Percentiles rank a stretch among this genome's conserved stretches.
These are phyloP conservation scores for Sitta europaea DNA, from an alignment of 2,113 vertebrate genomes.

Conservation along the genomic window DNA sequence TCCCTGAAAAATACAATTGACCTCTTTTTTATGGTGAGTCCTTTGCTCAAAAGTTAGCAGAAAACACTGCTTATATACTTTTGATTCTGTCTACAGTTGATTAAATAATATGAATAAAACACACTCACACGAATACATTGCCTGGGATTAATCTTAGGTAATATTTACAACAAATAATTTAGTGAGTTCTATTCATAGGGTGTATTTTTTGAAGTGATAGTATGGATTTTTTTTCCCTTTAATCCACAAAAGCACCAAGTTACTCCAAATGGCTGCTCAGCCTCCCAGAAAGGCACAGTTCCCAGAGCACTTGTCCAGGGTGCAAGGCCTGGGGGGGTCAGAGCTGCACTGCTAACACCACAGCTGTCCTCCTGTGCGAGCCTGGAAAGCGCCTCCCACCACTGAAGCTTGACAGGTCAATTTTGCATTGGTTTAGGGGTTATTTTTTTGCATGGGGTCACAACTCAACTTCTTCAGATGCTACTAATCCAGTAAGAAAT, in stretches of 20 bases:
- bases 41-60: background rate
- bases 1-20: background rate
- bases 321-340: background rate
- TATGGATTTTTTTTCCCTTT: background rate
- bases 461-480: background rate
- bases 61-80: background rate
- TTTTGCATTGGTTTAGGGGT: background rate
- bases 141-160: background rate
- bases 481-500: background rate
- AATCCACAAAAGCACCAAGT: background rate
- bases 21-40: background rate
- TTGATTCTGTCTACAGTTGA: background rate
- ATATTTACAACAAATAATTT: background rate
- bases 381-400: background rate
- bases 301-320: background rate
- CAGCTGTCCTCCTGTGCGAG: background rate
- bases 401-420: background rate
- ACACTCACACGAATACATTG: background rate
- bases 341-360: rapidly evolving
- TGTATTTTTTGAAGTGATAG: background rate
- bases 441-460: background rate
- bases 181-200: background rate
- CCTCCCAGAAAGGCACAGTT: background rate
- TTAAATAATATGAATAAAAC: background rate
- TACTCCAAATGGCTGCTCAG: background rate